Evolutionary conservation across 2,113 vertebrate species (phyloP).

Genomic region (Ailurus styani): DNA sequence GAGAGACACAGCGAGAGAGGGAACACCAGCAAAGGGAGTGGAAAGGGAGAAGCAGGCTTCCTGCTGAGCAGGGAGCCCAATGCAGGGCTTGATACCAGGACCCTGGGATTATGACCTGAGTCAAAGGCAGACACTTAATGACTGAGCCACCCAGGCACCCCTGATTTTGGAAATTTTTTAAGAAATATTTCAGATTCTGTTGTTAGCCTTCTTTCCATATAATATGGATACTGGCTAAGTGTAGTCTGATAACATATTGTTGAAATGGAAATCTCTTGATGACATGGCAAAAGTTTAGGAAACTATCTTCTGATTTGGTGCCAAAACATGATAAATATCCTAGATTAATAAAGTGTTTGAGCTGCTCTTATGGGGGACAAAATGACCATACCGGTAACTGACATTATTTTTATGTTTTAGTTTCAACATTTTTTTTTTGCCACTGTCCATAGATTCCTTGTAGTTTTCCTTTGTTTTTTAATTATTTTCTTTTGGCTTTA

Average conservation of each 20-base stretch:
- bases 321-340: not conserved
- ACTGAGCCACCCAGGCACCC: too few species aligned
- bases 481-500: not conserved
- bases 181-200: not conserved
- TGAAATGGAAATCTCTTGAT: slow-evolving; percentile 7
- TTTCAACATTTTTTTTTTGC: not conserved
- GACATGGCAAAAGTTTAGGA: slow-evolving; percentile 11
- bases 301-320: not conserved
- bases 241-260: not conserved
- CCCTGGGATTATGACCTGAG: too few species aligned
- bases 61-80: too few species aligned
- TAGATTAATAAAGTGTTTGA: not conserved
- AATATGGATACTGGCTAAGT: not conserved
- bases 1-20: too few species aligned
- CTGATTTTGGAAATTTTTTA: not conserved
- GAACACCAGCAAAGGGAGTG: too few species aligned
- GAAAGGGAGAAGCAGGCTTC: too few species aligned
- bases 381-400: not conserved
- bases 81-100: too few species aligned
- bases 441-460: not conserved
- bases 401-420: slow-evolving; percentile 16
- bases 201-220: not conserved
- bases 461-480: not conserved
- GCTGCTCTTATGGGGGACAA: not conserved
- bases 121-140: too few species aligned